Evolutionary conservation across 2,113 vertebrate species (phyloP).

Genomic region (Sylvietta virens): DNA sequence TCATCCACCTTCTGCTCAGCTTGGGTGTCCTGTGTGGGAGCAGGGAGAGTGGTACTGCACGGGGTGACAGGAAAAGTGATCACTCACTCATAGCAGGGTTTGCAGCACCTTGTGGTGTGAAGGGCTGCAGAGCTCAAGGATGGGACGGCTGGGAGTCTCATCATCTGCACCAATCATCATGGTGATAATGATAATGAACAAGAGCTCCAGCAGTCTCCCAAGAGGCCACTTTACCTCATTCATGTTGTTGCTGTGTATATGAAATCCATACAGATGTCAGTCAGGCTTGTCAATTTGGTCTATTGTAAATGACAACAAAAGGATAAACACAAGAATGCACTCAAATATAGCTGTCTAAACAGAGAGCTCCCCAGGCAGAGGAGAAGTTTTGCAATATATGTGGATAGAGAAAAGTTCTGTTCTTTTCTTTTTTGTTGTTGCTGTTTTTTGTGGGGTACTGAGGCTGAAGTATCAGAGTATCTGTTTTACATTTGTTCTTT

Average conservation of each 20-base stretch:
- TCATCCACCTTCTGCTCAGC: not conserved
- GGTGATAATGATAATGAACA: constrained; percentile 26
- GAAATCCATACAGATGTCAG: constrained; percentile 39
- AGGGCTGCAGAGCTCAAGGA: not conserved
- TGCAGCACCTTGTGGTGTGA: not conserved
- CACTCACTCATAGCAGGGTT: not conserved
- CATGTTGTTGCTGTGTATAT: not conserved
- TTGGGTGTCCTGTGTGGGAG: not conserved
- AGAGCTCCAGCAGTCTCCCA: not conserved
- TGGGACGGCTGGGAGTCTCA: not conserved
- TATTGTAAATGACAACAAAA: constrained; percentile 12
- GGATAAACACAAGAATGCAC: not conserved
- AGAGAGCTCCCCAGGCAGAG: not conserved
- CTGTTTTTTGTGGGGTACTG: not conserved
- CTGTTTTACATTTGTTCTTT: not conserved
- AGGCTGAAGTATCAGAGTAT: not conserved
- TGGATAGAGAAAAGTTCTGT: not conserved
- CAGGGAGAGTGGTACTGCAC: not conserved
- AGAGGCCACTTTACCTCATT: constrained; percentile 21
- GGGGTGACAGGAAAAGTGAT: not conserved
- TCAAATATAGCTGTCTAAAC: not conserved
- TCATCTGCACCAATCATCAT: not conserved
- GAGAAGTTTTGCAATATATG: not conserved
- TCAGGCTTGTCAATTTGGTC: constrained; percentile 9
- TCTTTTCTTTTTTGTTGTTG: not conserved